phyloP scores from a whole-genome alignment of 92 coral and sea anemone genomes.

The Epizoanthus ramosus region DNA sequence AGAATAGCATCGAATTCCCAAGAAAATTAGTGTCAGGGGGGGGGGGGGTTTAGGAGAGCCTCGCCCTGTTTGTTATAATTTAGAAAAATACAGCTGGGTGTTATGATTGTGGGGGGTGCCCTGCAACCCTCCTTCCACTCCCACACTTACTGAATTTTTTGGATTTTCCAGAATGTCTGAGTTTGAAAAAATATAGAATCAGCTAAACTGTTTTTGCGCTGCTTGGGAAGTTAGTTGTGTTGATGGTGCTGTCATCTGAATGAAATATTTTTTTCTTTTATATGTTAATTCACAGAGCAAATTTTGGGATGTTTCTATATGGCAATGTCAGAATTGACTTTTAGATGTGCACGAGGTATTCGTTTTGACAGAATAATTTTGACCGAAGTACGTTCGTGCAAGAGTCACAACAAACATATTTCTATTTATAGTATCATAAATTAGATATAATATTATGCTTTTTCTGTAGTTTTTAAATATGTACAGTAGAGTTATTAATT shows the following conservation, averaged over 20 bases:
- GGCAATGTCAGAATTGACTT: neutral
- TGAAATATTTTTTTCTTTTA: neutral
- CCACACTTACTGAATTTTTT: too few species aligned
- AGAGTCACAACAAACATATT: conserved; percentile 8
- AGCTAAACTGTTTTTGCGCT: too few species aligned
- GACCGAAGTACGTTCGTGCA: neutral
- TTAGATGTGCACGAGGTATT: neutral
- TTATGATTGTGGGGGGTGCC: too few species aligned
- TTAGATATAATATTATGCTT: conserved; percentile 9
- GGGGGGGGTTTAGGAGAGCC: too few species aligned
- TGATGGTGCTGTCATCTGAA: neutral
- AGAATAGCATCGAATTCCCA: too few species aligned
- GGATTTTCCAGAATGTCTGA: too few species aligned
- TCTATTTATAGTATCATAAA: conserved; percentile 25
- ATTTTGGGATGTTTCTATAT: neutral
- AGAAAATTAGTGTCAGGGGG: too few species aligned
- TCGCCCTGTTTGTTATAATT: too few species aligned
- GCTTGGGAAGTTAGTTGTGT: too few species aligned
- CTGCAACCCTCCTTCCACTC: too few species aligned
- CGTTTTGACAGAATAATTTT: neutral
- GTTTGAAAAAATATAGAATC: too few species aligned
- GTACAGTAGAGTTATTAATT: conserved; percentile 23
- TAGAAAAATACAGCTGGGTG: too few species aligned
- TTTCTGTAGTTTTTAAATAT: conserved; percentile 23
- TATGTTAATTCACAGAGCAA: neutral